Evolutionary conservation across 2,888 invertebrate genomes (phyloP), one percentile per base, ranked within the genome.

Genomic region (Abrostola tripartita): DNA sequence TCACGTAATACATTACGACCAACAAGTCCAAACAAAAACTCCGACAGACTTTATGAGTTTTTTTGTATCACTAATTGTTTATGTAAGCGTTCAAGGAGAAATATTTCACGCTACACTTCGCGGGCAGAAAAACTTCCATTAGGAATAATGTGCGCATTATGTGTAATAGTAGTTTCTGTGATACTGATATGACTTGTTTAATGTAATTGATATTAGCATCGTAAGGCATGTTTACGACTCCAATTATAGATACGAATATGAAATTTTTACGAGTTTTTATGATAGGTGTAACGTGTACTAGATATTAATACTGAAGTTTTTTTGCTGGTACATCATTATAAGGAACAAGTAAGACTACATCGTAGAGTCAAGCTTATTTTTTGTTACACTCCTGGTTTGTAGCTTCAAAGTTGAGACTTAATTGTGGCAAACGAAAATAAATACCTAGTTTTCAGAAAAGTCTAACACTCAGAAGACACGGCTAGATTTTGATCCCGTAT

Each of bases 1-100:
- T 89, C 91, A 92, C 92, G 92, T 92, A 92, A 88, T 86, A 82
- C 81, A 90, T 91, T 89, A 76, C 73, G 40, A 24, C 8, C 53
- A 72, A 65, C 57, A 59, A 75, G 62, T 78, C 59, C 54, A 66
- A 61, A 74, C 69, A 78, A 71, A 79, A 81, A 71, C 66, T 61
- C 62, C 50, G 44, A 36, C 41, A 42, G 55, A 58, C 44, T 65
- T 14, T 66, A 76, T 76, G 37, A 61, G 57, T 52, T 53, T 78
- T 80, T 76, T 79, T 76, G 52, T 77, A 53, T 40, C 50, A 51
- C 56, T 75, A 70, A 71, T 60, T 68, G 70, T 72, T 81, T 79
- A 74, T 78, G 72, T 74, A 79, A 80, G 68, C 67, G 65, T 63
- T 60, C 68, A 64, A 71, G 65, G 69, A 61, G 67, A 69, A 66